phyloP scores from a whole-genome alignment of 2,797 vertebrate genomes.

The Enteromius unitaeniatus region DNA sequence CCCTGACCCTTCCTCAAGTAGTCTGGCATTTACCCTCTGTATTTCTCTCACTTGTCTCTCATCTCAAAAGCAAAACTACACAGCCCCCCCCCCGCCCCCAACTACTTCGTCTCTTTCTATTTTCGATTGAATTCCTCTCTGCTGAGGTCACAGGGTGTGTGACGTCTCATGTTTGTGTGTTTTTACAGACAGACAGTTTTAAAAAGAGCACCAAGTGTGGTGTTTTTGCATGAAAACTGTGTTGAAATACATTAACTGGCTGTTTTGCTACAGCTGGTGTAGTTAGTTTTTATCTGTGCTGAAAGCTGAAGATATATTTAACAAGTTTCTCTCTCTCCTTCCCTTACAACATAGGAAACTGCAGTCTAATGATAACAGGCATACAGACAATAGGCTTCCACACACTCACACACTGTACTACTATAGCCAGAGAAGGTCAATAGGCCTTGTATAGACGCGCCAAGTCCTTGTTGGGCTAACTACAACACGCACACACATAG shows the following conservation, averaged over 20 bases:
- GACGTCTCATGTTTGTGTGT: conserved; percentile 56
- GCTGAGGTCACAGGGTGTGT: conserved; percentile 69
- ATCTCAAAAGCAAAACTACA: conserved; percentile 43
- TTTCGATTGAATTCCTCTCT: conserved; percentile 73
- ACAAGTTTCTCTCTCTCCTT: conserved; percentile 31
- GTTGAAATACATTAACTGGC: neutral
- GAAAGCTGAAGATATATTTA: conserved; percentile 41
- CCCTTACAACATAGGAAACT: conserved; percentile 73
- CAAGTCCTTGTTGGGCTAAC: conserved; percentile 63
- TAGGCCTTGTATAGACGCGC: conserved; percentile 46
- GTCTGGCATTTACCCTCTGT: conserved; percentile 11
- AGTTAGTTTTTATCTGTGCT: conserved; percentile 6
- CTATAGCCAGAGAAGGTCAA: conserved; percentile 66
- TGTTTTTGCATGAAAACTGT: neutral
- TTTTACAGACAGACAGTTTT: conserved; percentile 35
- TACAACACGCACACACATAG: conserved; percentile 38
- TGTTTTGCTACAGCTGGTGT: neutral
- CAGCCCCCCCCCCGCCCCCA: conserved; percentile 38
- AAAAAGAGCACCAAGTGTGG: conserved; percentile 2
- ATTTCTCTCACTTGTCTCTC: conserved; percentile 25
- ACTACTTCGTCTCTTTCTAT: conserved; percentile 65
- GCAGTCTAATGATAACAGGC: conserved; percentile 80
- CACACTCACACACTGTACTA: conserved; percentile 58
- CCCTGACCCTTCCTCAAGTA: neutral
- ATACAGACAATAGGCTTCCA: conserved; percentile 73